These are phyloP conservation scores for Telmatochromis sp. DNA, from an alignment of 2,113 vertebrate genomes.

Conservation along the genomic window DNA sequence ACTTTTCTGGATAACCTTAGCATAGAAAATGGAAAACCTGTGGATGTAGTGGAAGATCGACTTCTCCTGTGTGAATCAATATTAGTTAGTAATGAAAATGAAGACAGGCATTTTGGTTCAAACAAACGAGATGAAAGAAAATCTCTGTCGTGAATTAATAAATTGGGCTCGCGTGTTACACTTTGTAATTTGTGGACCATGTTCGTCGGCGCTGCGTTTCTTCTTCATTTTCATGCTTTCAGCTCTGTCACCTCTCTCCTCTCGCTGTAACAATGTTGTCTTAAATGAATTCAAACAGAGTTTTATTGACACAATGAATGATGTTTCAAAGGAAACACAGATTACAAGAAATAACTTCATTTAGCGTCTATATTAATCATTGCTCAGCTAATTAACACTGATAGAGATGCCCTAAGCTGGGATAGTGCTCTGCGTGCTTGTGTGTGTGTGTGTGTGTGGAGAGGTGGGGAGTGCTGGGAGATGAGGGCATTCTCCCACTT, in stretches of 20 bases:
- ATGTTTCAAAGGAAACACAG: constrained; percentile 82
- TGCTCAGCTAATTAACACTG: constrained; percentile 85
- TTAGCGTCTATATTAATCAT: constrained; percentile 87
- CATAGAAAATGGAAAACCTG: not conserved
- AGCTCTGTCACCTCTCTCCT: constrained; percentile 23
- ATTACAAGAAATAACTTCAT: constrained; percentile 84
- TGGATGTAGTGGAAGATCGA: not conserved
- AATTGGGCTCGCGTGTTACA: not conserved
- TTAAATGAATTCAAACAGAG: constrained; percentile 77
- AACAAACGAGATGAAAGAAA: constrained; percentile 7
- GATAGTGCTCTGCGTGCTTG: constrained; percentile 21
- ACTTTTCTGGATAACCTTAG: not conserved
- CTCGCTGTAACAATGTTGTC: constrained; percentile 49
- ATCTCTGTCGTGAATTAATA: constrained; percentile 6
- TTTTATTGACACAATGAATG: constrained; percentile 85
- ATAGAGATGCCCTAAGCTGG: constrained; percentile 68
- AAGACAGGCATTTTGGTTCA: not conserved
- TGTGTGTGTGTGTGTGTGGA: not conserved
- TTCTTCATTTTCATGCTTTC: constrained; percentile 4
- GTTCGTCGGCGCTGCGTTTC: not conserved
- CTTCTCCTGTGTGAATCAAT: not conserved
- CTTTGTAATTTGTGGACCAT: not conserved
- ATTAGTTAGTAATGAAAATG: not conserved
- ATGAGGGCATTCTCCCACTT: constrained; percentile 47
- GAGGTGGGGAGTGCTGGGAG: constrained; percentile 2